These are phyloP conservation scores for Athripsodes cinereus DNA, from an alignment of 2,888 invertebrate genomes.

Conservation along the genomic window DNA sequence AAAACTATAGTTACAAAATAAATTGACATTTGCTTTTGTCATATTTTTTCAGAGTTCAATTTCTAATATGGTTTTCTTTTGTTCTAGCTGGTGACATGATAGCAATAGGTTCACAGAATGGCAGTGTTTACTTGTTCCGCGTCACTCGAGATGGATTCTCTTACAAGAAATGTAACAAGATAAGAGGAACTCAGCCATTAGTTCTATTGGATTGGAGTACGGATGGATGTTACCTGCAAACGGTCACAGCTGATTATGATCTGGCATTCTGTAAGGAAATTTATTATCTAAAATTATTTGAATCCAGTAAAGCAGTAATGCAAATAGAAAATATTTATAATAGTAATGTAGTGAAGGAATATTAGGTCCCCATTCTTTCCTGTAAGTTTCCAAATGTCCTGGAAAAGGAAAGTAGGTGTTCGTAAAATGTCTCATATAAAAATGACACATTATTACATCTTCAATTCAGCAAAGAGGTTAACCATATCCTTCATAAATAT, in stretches of 20 bases:
- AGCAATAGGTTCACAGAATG: conserved; percentile 88
- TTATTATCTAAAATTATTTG: conserved; percentile 27
- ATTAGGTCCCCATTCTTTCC: too few species aligned
- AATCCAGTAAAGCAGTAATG: not conserved
- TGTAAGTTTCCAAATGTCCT: too few species aligned
- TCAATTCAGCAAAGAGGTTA: too few species aligned
- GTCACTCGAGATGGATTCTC: conserved; percentile 86
- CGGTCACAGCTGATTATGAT: conserved; percentile 86
- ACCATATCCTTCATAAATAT: too few species aligned
- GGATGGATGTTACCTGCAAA: conserved; percentile 81
- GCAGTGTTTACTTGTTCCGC: conserved; percentile 63
- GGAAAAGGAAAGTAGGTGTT: too few species aligned
- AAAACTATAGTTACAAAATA: too few species aligned
- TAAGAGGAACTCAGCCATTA: conserved; percentile 77
- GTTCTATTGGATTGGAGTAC: conserved; percentile 88
- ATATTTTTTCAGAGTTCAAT: too few species aligned
- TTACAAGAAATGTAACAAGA: conserved; percentile 84
- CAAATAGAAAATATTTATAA: too few species aligned
- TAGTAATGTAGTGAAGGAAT: too few species aligned
- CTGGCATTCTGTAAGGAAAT: conserved; percentile 71
- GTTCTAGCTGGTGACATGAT: conserved; percentile 75
- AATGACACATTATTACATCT: too few species aligned
- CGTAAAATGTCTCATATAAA: too few species aligned
- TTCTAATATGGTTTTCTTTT: not conserved
- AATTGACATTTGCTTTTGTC: too few species aligned